A percentile compares a stretch with the other conserved stretches of the same genome.
Conservation (phyloP, 2,797 vertebrate species). For the Onychomys leucogaster region DNA sequence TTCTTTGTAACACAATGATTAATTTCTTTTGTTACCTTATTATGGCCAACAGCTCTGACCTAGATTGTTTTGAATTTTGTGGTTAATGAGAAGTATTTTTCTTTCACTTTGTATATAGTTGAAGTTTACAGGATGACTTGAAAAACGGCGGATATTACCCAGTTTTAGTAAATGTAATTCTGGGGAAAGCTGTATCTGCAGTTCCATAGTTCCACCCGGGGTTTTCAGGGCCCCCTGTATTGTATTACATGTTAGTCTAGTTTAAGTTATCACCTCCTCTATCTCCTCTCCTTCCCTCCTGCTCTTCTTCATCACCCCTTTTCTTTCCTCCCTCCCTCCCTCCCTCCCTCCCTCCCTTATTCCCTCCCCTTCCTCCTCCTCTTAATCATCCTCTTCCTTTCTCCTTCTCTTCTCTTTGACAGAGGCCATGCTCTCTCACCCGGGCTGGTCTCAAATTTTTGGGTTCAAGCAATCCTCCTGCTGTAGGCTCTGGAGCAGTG, state of each 20-base stretch:
- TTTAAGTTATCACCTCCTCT: background rate
- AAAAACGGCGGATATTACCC: background rate
- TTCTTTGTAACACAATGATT: slow-evolving; percentile 8
- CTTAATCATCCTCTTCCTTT: background rate
- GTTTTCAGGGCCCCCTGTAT: background rate
- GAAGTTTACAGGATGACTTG: background rate
- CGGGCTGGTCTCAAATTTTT: background rate
- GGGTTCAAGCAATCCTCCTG: background rate
- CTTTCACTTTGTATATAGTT: background rate
- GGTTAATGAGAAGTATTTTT: background rate
- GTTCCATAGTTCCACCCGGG: background rate
- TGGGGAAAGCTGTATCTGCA: background rate
- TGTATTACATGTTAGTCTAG: background rate
- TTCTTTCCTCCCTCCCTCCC: background rate
- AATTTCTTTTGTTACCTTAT: background rate
- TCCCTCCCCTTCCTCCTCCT: too few relatives aligned
- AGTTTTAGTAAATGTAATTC: background rate
- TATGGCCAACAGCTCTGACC: background rate
- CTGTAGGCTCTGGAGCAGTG: background rate
- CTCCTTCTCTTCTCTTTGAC: background rate
- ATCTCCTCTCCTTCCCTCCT: too few relatives aligned
- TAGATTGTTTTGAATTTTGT: slow-evolving; percentile 42
- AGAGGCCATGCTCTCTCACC: background rate
- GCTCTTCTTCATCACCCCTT: background rate
- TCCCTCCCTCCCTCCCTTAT: too few relatives aligned